Evolutionary conservation across 2,797 vertebrate species (phyloP), one percentile per base, ranked within the genome.

Genomic region (Macropus fuliginosus): DNA sequence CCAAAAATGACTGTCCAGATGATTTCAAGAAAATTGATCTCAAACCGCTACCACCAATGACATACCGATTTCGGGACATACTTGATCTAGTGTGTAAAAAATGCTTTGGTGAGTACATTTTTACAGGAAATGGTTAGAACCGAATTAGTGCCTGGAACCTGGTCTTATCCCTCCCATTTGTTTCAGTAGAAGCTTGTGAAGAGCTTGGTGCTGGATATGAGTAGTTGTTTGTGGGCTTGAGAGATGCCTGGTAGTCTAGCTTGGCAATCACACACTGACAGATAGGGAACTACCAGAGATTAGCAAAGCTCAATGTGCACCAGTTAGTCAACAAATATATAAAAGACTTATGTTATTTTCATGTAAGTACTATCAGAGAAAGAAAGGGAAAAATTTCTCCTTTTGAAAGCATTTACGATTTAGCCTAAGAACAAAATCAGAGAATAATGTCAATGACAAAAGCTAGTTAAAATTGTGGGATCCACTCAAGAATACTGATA

Each of bases 21-120:
- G 99, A 99, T 99, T 99, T 99, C 97, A 99, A 99, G 99, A 99
- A 99, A 99, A 99, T 99, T 28, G 99, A 99, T 98, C 98, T 99
- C 98, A 99, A 99, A 96, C 99, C 99, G 96, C 99, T 99, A 97
- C 99, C 99, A 91, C 99, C 99, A 5, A 99, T 99, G 99, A 99
- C 99, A 54, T 99, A 99, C 34, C 98, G 98, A 97, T 99, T 99
- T 98, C 98, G 99, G 93, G 99, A 99, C n/a, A 99, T 99, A 98
- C 99, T 99, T 29, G 99, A 99, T 94, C 98, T 99, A 94, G 99
- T 99, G 93, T 99, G 99, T 98, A 99, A 98, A 97, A 98, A 99
- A 95, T 99, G 99, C 98, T 99, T 99, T 98, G 99, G 99, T 99
- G 98, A 97, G 99, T 98, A 18, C 91, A 91, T 66, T 95, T 59